Conservation (phyloP, 1,140 invertebrate species). For the Chrysomallon squamiferum region DNA sequence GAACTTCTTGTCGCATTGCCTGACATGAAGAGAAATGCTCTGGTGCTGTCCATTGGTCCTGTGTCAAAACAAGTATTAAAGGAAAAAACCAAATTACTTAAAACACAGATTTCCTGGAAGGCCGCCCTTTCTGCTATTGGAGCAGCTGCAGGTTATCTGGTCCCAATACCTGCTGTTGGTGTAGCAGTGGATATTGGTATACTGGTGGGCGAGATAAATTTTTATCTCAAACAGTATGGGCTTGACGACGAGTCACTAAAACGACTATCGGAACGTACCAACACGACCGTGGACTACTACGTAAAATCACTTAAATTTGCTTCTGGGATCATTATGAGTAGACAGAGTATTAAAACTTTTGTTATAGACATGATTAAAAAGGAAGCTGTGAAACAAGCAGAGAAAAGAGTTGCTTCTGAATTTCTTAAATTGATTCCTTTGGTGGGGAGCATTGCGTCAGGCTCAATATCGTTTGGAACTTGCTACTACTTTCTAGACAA, state of each 20-base stretch:
- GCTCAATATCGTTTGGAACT: neutral
- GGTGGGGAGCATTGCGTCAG: neutral
- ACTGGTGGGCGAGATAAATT: slow-evolving; percentile 1
- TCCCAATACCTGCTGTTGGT: neutral
- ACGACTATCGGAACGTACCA: neutral
- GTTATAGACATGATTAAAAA: neutral
- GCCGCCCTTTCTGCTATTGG: neutral
- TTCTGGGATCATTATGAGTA: too few species aligned
- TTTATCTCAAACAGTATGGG: slow-evolving; percentile 16
- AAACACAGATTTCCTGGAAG: neutral
- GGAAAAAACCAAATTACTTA: slow-evolving; percentile 10
- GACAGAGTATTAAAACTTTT: neutral
- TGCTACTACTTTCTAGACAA: neutral
- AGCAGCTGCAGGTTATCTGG: neutral
- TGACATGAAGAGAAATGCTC: slow-evolving; percentile 2
- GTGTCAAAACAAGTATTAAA: slow-evolving; percentile 11
- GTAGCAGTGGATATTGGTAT: neutral
- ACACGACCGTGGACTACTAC: neutral
- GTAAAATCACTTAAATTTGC: neutral
- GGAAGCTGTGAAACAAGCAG: neutral
- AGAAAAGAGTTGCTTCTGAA: neutral
- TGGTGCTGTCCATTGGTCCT: slow-evolving; percentile 8
- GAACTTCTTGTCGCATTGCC: slow-evolving; percentile 8
- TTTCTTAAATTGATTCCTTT: neutral
- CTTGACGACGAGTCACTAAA: slow-evolving; percentile 14